A percentile compares a stretch with the other conserved stretches of the same genome.
Conservation (phyloP, 1,140 invertebrate genomes). For the Muscidifurax raptorellus region DNA sequence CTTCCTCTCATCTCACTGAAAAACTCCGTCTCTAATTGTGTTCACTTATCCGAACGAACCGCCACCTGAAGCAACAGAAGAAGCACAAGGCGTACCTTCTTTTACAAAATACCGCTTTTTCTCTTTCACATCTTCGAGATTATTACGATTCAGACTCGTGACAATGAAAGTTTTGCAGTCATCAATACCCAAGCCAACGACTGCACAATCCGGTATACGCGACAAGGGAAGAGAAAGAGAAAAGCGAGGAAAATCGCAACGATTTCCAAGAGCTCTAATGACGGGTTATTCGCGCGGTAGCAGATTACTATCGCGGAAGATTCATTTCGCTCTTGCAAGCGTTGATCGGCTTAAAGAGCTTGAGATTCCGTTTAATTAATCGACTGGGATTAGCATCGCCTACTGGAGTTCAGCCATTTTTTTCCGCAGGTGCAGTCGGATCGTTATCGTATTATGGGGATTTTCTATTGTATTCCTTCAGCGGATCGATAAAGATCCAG, state of each 20-base stretch:
- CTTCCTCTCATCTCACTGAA: no score
- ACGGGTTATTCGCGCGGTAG: not conserved
- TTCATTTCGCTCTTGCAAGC: conserved; percentile 6
- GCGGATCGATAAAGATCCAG: not conserved
- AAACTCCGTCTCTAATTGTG: no score
- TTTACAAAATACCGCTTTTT: not conserved
- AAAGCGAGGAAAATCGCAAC: conserved; percentile 4
- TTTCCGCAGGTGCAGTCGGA: not conserved
- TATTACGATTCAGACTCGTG: not conserved
- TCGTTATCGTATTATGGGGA: not conserved
- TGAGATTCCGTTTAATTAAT: not conserved
- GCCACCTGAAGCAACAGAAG: not conserved
- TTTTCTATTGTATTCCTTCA: not conserved
- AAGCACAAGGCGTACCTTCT: not conserved
- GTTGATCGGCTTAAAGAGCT: not conserved
- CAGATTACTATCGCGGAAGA: conserved; percentile 20
- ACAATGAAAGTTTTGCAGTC: conserved; percentile 7
- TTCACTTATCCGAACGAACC: no score
- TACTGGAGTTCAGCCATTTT: not conserved
- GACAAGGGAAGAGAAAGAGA: conserved; percentile 17
- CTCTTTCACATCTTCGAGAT: conserved; percentile 24
- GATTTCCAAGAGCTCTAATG: not conserved
- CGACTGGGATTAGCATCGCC: not conserved
- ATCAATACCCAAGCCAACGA: not conserved
- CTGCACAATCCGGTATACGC: no score